Evolutionary conservation across 1,140 invertebrate species (phyloP).

Genomic region (Halictus rubicundus): DNA sequence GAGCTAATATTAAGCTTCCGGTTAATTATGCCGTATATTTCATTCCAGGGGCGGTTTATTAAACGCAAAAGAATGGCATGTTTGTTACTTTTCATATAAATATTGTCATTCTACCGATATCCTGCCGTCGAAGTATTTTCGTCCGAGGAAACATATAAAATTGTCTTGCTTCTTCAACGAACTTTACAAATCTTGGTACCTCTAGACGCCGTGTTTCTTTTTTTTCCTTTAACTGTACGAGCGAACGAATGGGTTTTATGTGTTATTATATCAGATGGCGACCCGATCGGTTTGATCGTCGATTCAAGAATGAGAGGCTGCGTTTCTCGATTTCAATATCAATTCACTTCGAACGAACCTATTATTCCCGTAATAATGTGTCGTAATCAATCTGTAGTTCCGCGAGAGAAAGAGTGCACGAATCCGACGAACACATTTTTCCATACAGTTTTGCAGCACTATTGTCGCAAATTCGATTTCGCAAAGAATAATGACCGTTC

Average conservation of each 20-base stretch:
- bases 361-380: not conserved
- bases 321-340: not conserved
- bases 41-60: not conserved
- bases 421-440: not conserved
- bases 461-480: not conserved
- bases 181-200: too few species aligned
- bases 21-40: not conserved
- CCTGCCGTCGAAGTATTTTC: too few species aligned
- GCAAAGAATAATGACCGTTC: not conserved
- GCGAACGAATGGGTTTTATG: not conserved
- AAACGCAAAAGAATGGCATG: not conserved
- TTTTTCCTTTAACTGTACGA: not conserved
- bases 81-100: not conserved
- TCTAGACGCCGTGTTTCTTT: too few species aligned
- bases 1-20: slow-evolving; percentile 8
- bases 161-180: not conserved
- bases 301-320: not conserved
- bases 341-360: not conserved
- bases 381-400: not conserved
- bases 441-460: not conserved
- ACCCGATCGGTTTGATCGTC: not conserved
- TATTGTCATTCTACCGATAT: not conserved
- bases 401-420: not conserved
- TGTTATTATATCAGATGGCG: slow-evolving; percentile 16
- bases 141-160: not conserved